These are phyloP conservation scores for Catotricha subobsoleta DNA, from an alignment of 2,888 invertebrate genomes.

Conservation along the genomic window DNA sequence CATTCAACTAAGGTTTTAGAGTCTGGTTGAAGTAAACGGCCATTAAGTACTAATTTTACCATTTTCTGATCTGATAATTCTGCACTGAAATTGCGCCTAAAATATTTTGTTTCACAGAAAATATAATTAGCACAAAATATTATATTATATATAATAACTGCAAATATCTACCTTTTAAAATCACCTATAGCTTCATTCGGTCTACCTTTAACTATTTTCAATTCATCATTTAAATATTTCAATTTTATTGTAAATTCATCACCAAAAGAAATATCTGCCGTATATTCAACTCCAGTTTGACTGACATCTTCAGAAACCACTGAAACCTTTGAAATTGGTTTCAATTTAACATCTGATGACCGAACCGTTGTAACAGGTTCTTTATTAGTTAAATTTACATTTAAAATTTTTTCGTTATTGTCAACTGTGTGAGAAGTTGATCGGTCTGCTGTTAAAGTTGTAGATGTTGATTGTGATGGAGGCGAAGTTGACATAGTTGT, in stretches of 20 bases:
- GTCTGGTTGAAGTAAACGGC: conserved; percentile 67
- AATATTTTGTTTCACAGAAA: too few relatives aligned
- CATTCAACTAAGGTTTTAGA: conserved; percentile 57
- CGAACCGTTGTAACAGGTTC: background rate
- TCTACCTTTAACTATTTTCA: conserved; percentile 55
- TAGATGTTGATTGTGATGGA: background rate
- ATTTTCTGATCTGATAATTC: conserved; percentile 58
- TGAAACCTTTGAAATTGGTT: background rate
- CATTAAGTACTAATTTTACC: conserved; percentile 79
- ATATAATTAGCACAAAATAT: conserved; percentile 10
- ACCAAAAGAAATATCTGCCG: conserved; percentile 10
- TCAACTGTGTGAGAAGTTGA: conserved; percentile 6
- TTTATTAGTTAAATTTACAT: conserved; percentile 9
- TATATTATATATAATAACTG: too few relatives aligned
- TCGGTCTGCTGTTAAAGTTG: too few relatives aligned
- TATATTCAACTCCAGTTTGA: too few relatives aligned
- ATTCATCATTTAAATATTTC: conserved; percentile 68
- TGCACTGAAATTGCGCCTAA: too few relatives aligned
- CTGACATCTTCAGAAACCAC: background rate
- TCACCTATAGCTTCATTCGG: conserved; percentile 59
- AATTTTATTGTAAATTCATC: conserved; percentile 43
- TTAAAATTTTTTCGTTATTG: too few relatives aligned
- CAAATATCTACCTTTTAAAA: conserved; percentile 50
- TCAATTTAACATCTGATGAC: background rate
- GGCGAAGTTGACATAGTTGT: background rate